Evolutionary conservation across 1,140 invertebrate genomes (phyloP).

Genomic region (Galleria mellonella): DNA sequence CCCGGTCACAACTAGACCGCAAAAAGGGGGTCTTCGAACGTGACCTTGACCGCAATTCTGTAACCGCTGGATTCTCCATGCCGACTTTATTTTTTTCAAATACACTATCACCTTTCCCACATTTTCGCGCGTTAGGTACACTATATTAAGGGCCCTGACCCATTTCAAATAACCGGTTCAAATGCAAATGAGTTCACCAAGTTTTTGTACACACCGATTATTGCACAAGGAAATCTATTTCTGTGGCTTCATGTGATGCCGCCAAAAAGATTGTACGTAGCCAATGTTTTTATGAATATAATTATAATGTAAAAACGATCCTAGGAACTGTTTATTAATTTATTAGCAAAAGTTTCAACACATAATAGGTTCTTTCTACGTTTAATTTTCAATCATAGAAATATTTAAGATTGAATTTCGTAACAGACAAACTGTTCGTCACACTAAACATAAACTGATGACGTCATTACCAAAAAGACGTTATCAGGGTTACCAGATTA

Average conservation of each 20-base stretch:
- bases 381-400: no score
- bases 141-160: conserved; percentile 22
- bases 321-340: no score
- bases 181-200: conserved; percentile 39
- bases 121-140: conserved; percentile 24
- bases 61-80: conserved; percentile 60
- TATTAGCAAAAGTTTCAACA: no score
- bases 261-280: conserved; percentile 38
- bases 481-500: conserved; percentile 17
- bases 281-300: no score
- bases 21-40: conserved; percentile 78
- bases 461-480: conserved; percentile 56
- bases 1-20: conserved; percentile 72
- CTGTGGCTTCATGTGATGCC: conserved; percentile 59
- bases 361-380: no score
- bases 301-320: no score
- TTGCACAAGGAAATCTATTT: conserved; percentile 73
- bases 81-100: conserved; percentile 7
- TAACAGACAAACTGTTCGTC: conserved; percentile 25
- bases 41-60: conserved; percentile 73
- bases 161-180: conserved; percentile 23
- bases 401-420: conserved; percentile 27
- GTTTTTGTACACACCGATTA: conserved; percentile 38
- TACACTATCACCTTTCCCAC: conserved; percentile 21
- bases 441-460: conserved; percentile 68